Evolutionary conservation across 2,113 vertebrate species (phyloP).

Genomic region (Pseudorhombus dupliciocellatus): DNA sequence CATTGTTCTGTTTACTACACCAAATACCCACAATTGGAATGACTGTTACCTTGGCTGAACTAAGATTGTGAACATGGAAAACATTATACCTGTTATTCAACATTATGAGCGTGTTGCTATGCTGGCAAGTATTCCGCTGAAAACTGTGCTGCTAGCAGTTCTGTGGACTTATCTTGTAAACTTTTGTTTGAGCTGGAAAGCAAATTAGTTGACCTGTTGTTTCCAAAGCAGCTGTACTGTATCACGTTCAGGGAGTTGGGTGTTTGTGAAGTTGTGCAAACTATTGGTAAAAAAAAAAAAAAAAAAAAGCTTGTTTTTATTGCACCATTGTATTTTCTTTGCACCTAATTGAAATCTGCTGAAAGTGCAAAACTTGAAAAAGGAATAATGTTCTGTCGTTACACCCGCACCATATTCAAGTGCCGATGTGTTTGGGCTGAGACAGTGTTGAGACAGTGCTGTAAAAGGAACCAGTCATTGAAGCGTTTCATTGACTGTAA

Average conservation of each 20-base stretch:
- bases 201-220: background rate
- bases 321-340: background rate
- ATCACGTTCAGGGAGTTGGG: background rate
- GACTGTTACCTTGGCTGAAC: too few species aligned
- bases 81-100: background rate
- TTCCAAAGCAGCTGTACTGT: background rate
- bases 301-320: background rate
- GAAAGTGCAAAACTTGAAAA: conserved; percentile 9
- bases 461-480: conserved; percentile 49
- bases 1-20: too few species aligned
- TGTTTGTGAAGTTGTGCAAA: background rate
- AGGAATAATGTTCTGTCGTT: conserved; percentile 19
- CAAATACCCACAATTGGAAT: too few species aligned
- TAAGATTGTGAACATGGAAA: background rate
- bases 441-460: conserved; percentile 19
- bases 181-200: background rate
- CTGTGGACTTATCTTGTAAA: background rate
- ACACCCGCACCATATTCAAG: conserved; percentile 14
- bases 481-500: conserved; percentile 59
- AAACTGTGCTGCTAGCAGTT: background rate
- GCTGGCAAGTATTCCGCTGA: background rate
- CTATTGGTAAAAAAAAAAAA: background rate
- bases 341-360: background rate
- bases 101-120: background rate
- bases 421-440: conserved; percentile 18